These are phyloP conservation scores for Prostheceraeus crozeri DNA, from an alignment of 2,888 invertebrate genomes.

Conservation along the genomic window DNA sequence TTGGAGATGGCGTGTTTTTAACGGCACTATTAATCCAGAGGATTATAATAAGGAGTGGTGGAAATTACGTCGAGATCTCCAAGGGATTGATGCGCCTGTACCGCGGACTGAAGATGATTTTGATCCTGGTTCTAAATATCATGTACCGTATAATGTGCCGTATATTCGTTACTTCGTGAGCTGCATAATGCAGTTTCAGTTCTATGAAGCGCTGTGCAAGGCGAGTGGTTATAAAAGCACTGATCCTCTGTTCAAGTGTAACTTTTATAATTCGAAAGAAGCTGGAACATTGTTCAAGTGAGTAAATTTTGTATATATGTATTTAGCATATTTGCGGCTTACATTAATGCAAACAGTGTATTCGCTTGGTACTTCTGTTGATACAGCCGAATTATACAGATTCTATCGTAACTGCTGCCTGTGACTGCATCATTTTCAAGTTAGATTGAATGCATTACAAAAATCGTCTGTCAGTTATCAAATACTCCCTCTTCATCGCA, in stretches of 20 bases:
- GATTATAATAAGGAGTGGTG: conserved; percentile 58
- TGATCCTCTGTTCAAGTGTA: conserved; percentile 43
- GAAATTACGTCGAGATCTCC: conserved; percentile 55
- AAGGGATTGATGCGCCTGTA: conserved; percentile 53
- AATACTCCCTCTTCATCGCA: too few relatives aligned
- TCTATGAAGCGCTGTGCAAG: conserved; percentile 44
- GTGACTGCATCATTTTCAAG: too few relatives aligned
- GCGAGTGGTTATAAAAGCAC: conserved; percentile 40
- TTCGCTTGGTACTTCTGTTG: too few relatives aligned
- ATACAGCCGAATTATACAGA: too few relatives aligned
- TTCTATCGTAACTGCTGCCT: too few relatives aligned
- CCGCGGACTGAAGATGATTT: conserved; percentile 45
- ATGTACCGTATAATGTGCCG: conserved; percentile 45
- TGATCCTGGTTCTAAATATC: conserved; percentile 54
- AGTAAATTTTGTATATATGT: too few relatives aligned
- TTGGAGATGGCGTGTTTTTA: conserved; percentile 58
- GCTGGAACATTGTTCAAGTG: too few relatives aligned
- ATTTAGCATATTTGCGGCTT: too few relatives aligned
- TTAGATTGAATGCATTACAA: too few relatives aligned
- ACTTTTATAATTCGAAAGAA: conserved; percentile 42
- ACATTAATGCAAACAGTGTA: too few relatives aligned
- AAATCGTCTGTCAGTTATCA: too few relatives aligned
- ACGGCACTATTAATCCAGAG: conserved; percentile 46
- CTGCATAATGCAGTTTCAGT: conserved; percentile 45
- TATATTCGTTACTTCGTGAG: conserved; percentile 47